A percentile compares a stretch with the other conserved stretches of the same genome.
Conservation (phyloP, 1,140 invertebrate species). For the Aricia agestis region DNA sequence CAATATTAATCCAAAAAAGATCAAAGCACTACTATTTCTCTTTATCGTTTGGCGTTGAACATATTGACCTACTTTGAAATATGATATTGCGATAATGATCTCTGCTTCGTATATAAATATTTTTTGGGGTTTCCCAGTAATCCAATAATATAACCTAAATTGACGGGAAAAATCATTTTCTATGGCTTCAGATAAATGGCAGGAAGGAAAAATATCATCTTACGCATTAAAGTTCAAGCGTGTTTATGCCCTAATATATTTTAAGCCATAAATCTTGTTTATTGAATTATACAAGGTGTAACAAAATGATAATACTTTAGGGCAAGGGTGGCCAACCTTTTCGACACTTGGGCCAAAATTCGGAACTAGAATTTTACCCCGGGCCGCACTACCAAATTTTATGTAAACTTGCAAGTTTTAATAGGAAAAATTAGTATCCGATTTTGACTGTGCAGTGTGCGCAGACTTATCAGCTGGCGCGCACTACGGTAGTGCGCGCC, state of each 20-base stretch:
- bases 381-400: too few species aligned
- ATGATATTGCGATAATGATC: not conserved
- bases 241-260: not conserved
- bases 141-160: conserved; percentile 9
- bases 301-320: too few species aligned
- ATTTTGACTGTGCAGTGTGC: too few species aligned
- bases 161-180: conserved; percentile 6
- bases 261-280: not conserved
- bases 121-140: conserved; percentile 10
- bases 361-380: too few species aligned
- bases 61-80: conserved; percentile 1
- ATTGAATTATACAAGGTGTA: too few species aligned
- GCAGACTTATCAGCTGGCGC: too few species aligned
- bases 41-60: not conserved
- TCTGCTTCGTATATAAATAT: not conserved
- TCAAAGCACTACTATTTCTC: not conserved
- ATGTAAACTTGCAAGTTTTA: too few species aligned
- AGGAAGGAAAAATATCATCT: not conserved
- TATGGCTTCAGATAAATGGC: conserved; percentile 2
- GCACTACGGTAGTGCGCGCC: too few species aligned
- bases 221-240: not conserved
- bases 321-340: too few species aligned
- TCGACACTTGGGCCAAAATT: too few species aligned
- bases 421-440: too few species aligned
- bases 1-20: not conserved